Conservation (phyloP, 2,113 vertebrate genomes). For the Callithrix jacchus region DNA sequence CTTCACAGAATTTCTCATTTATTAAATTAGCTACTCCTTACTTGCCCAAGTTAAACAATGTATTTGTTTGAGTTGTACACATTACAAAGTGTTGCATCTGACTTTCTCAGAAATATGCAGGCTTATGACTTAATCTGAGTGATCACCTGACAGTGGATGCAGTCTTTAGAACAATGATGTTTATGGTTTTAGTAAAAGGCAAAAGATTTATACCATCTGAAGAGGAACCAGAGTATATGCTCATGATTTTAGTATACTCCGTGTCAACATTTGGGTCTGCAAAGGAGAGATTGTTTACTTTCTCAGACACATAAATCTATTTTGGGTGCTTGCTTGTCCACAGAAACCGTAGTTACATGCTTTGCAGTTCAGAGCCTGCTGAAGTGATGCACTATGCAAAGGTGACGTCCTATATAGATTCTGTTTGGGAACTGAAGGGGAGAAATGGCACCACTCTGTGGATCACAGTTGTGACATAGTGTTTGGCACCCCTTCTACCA, state of each 20-base stretch:
- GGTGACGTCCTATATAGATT: not conserved
- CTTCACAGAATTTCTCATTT: not conserved
- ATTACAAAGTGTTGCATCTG: not conserved
- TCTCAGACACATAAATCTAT: not conserved
- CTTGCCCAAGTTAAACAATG: not conserved
- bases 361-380: not conserved
- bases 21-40: not conserved
- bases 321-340: not conserved
- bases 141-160: not conserved
- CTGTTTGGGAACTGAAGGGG: not conserved
- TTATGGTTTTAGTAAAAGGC: not conserved
- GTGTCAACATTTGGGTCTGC: not conserved
- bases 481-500: not conserved
- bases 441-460: not conserved
- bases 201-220: no score
- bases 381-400: accelerated
- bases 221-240: no score
- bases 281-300: not conserved
- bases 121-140: not conserved
- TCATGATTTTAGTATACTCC: not conserved
- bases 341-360: accelerated
- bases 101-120: not conserved
- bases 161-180: not conserved
- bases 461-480: not conserved
- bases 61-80: not conserved